A percentile compares a stretch with the other conserved stretches of the same genome.
These are phyloP conservation scores for Aldabrachelys gigantea DNA, from an alignment of 2,113 vertebrate species.

Conservation along the genomic window DNA sequence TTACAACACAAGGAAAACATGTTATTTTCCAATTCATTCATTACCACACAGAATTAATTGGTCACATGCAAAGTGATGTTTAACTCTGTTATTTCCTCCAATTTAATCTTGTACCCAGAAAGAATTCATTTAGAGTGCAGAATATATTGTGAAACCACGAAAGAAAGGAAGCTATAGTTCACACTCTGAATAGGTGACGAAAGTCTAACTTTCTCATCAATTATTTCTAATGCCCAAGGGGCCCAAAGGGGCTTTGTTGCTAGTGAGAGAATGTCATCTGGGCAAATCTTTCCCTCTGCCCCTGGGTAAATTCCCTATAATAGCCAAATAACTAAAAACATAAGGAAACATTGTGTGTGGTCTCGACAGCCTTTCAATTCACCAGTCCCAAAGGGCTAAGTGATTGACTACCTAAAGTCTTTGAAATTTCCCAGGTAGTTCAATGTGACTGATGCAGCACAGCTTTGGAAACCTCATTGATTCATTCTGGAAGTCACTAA, in stretches of 20 bases:
- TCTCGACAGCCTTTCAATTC: constrained; percentile 43
- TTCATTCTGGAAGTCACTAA: not conserved
- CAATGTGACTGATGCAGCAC: not conserved
- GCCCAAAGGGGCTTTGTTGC: not conserved
- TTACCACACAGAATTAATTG: not conserved
- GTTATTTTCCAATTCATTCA: not conserved
- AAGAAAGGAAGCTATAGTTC: constrained; percentile 18
- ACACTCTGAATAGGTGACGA: constrained; percentile 28
- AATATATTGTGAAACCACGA: constrained; percentile 10
- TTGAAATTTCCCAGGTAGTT: constrained; percentile 43
- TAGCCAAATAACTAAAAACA: constrained; percentile 24
- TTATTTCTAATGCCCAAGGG: constrained; percentile 40
- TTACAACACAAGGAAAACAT: not conserved
- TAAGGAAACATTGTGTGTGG: constrained; percentile 38
- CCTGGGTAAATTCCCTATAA: constrained; percentile 1
- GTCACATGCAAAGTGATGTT: constrained; percentile 7
- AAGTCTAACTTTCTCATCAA: constrained; percentile 49
- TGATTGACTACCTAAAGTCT: constrained; percentile 37
- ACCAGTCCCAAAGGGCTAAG: not conserved
- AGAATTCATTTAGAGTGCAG: constrained; percentile 22
- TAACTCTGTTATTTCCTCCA: not conserved
- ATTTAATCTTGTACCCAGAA: not conserved
- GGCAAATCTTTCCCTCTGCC: constrained; percentile 14
- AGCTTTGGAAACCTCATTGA: not conserved
- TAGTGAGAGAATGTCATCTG: constrained; percentile 18